Evolutionary conservation across 2,888 invertebrate species (phyloP), one percentile per base, ranked within the genome.

Genomic region (Hypercompe scribonia): DNA sequence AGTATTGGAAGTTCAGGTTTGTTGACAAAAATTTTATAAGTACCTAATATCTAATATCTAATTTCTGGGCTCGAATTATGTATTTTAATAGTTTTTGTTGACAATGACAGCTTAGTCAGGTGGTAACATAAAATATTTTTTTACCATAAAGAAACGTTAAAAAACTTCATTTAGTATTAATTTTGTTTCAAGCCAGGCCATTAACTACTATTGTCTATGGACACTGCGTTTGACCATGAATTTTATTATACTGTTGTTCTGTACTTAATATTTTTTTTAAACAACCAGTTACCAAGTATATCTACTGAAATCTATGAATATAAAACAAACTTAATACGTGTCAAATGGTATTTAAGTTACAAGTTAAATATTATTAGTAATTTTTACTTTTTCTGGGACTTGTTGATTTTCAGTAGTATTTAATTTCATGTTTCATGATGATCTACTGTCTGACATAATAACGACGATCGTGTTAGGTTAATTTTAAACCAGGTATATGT

Each of bases 1-100:
- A 71, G 96, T 97, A 86, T 97, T 97, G 87, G 97, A 98, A 85
- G 95, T 96, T 74, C 98, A 98, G 96, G 97, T 97, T 87, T 87
- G 79, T 68, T 31, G 1, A n/a, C n/a, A 28, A 39, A 65, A 0
- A 21, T 15, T 24, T 1, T 50, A 15, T 42, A 42, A 15, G 3
- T 42, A 42, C 42, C 3, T 42, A 42, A 36, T 42, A 42, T 13
- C 1, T 15, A 1, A 15, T 42, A 15, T 50, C 5, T 39, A 39
- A 39, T 39, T 39, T 39, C 11, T 39, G 39, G 39, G 8, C 3
- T 39, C 10, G 8, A 8, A 11, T 11, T 39, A 4, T 39, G 11
- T 39, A 11, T 39, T 39, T 39, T 39, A 5, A 1, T 8, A 39
- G 10, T 1, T 4, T 39, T 39, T 39, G 10, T 39, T 39, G 39